Evolutionary conservation across 1,140 invertebrate genomes (phyloP).

Genomic region (Agrilus planipennis): DNA sequence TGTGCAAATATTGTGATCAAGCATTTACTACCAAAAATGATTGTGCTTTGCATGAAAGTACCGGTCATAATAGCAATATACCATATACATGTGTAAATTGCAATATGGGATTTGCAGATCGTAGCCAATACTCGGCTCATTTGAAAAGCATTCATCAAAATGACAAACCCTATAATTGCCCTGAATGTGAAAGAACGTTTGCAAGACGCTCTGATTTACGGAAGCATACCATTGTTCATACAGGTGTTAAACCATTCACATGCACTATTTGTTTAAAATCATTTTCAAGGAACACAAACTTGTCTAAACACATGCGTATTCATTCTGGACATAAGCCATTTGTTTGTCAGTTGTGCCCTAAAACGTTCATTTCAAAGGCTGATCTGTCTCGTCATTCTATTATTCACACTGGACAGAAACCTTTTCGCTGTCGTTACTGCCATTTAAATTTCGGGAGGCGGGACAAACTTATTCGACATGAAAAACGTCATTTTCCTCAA

Average conservation of each 20-base stretch:
- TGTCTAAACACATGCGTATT: conserved; percentile 72
- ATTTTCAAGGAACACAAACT: conserved; percentile 65
- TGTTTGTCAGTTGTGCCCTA: conserved; percentile 59
- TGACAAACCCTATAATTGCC: conserved; percentile 52
- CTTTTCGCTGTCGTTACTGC: conserved; percentile 54
- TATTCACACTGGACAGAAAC: conserved; percentile 58
- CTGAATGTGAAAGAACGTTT: conserved; percentile 50
- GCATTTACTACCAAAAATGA: conserved; percentile 46
- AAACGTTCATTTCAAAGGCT: conserved; percentile 57
- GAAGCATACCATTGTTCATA: conserved; percentile 60
- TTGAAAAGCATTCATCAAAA: conserved; percentile 48
- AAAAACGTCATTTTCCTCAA: conserved; percentile 39
- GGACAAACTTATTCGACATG: conserved; percentile 48
- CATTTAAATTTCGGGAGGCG: conserved; percentile 50
- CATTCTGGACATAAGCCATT: conserved; percentile 57
- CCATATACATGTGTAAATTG: conserved; percentile 48
- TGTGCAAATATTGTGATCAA: conserved; percentile 54
- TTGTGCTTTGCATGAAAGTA: conserved; percentile 44
- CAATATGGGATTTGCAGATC: conserved; percentile 40
- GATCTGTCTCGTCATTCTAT: conserved; percentile 56
- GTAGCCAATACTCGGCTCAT: conserved; percentile 45
- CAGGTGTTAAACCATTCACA: conserved; percentile 52
- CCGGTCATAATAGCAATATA: conserved; percentile 27
- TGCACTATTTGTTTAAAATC: conserved; percentile 56
- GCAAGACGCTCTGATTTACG: conserved; percentile 49